phyloP scores from a whole-genome alignment of 2,113 vertebrate genomes.

The Agelaius tricolor region DNA sequence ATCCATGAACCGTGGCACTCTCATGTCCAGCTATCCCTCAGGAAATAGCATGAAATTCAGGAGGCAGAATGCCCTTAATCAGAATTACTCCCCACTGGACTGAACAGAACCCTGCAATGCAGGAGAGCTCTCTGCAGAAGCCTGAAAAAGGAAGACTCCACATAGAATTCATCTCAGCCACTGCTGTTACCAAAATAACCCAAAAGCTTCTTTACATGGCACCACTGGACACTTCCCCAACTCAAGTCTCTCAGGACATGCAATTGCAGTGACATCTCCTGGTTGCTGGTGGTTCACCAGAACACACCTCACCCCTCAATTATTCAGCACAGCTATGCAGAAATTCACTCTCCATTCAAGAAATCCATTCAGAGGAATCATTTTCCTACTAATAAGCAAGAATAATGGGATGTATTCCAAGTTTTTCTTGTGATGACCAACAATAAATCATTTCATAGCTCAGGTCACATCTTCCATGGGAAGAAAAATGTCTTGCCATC shows the following conservation, averaged over 20 bases:
- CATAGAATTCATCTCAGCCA: not conserved
- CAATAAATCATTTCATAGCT: slow-evolving; percentile 54
- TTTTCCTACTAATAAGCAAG: slow-evolving; percentile 20
- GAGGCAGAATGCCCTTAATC: not conserved
- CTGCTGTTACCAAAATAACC: not conserved
- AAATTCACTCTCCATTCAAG: not conserved
- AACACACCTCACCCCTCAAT: not conserved
- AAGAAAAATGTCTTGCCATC: slow-evolving; percentile 46
- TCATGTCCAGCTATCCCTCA: not conserved
- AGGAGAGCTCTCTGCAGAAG: not conserved
- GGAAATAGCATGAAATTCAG: not conserved
- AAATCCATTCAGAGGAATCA: not conserved
- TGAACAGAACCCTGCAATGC: not conserved
- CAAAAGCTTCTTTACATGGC: not conserved
- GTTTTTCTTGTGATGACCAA: slow-evolving; percentile 52
- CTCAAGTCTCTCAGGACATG: not conserved
- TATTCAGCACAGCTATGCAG: not conserved
- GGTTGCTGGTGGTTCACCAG: not conserved
- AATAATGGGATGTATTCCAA: slow-evolving; percentile 24
- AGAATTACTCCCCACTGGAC: not conserved
- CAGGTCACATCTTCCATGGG: slow-evolving; percentile 1
- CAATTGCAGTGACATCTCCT: not conserved
- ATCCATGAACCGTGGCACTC: rapidly evolving
- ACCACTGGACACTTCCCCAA: not conserved
- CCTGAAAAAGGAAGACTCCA: not conserved